phyloP scores from a whole-genome alignment of 2,888 invertebrate genomes.

The Zygogramma bicolorata region DNA sequence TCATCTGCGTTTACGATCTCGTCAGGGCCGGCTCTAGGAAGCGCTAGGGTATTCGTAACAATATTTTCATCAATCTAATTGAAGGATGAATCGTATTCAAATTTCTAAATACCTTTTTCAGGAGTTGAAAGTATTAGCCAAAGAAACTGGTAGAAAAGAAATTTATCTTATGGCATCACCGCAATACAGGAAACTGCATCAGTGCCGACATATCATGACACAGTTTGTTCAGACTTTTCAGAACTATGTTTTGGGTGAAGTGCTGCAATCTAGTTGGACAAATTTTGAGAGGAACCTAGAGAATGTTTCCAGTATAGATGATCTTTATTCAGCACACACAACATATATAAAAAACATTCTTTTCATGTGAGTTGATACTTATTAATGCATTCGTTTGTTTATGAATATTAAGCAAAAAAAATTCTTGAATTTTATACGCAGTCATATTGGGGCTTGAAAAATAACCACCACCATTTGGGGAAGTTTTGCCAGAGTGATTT shows the following conservation, averaged over 20 bases:
- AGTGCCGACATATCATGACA: conserved; percentile 80
- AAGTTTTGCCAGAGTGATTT: too few species aligned
- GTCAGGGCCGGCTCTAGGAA: too few species aligned
- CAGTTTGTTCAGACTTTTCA: conserved; percentile 82
- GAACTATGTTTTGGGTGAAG: conserved; percentile 82
- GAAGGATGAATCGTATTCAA: too few species aligned
- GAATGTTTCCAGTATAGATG: conserved; percentile 77
- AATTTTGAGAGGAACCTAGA: conserved; percentile 78
- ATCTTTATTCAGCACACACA: conserved; percentile 79
- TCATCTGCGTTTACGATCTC: too few species aligned
- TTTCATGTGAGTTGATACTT: conserved; percentile 68
- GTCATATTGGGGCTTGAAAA: too few species aligned
- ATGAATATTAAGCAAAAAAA: too few species aligned
- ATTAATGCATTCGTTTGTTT: too few species aligned
- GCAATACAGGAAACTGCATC: conserved; percentile 79
- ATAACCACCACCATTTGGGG: too few species aligned
- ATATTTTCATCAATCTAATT: too few species aligned
- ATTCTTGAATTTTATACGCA: too few species aligned
- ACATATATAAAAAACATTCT: conserved; percentile 81
- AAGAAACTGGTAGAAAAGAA: conserved; percentile 61
- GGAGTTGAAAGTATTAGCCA: conserved; percentile 70
- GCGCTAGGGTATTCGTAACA: too few species aligned
- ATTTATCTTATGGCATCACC: conserved; percentile 70
- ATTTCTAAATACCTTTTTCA: too few species aligned
- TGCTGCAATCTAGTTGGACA: conserved; percentile 81